These are phyloP conservation scores for Passer domesticus DNA, from an alignment of 2,113 vertebrate species.

Conservation along the genomic window DNA sequence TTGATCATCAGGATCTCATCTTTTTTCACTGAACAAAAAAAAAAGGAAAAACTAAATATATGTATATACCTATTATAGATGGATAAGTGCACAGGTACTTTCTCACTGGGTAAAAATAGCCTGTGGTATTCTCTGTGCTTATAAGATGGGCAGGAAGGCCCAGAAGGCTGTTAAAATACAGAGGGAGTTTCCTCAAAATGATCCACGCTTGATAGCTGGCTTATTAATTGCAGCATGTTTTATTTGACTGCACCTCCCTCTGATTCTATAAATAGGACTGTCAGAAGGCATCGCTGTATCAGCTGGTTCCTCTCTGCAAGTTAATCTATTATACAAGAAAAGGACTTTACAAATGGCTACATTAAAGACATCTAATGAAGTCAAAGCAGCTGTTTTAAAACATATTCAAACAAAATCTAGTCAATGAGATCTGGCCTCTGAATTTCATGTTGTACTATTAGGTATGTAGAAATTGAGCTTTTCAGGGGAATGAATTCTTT, in stretches of 20 bases:
- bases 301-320: background rate
- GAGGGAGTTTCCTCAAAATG: background rate
- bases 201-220: background rate
- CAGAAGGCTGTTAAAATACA: conserved; percentile 6
- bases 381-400: conserved; percentile 60
- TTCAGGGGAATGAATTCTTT: conserved; percentile 62
- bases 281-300: conserved; percentile 22
- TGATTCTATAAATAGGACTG: conserved; percentile 58
- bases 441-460: conserved; percentile 60
- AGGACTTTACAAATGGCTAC: conserved; percentile 49
- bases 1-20: background rate
- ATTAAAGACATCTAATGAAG: conserved; percentile 63
- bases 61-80: background rate
- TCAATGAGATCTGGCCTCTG: conserved; percentile 41
- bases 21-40: background rate
- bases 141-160: background rate
- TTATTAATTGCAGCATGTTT: conserved; percentile 22
- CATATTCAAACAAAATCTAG: conserved; percentile 57
- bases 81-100: background rate
- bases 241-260: conserved; percentile 29
- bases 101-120: background rate
- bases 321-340: conserved; percentile 56
- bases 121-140: background rate
- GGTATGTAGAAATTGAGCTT: conserved; percentile 58
- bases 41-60: background rate